Base-by-base conservation (phyloP, 2,888 invertebrate genomes). In the Dryobotodes eremita region DNA sequence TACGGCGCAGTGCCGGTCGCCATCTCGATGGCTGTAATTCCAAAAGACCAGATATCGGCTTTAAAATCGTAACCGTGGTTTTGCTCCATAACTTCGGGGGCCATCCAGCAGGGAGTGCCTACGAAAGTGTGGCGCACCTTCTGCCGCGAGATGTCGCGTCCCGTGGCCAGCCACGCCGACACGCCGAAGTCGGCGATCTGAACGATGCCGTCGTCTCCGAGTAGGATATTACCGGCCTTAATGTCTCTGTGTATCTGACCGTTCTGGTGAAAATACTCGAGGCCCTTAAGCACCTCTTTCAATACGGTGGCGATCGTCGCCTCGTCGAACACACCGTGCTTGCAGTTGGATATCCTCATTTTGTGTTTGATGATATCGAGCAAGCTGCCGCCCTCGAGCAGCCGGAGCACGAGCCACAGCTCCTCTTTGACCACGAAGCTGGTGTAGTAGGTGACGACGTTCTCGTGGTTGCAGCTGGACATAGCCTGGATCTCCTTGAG, bases 101-200 rank as follows among this genome's bases (percentile, higher is more conserved):
- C 99, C 99, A 99, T 99, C 99, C 99, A 99, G 95, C 99, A 99
- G 0, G 99, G 99, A 20, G 99, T 99, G 71, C 99, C 99, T 11
- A 99, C 99, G 96, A 99, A 99, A 1, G 99, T 99, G 95, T 99
- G 99, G 26, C 99, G 97, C 74, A 99, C 99, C 96, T 99, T 99
- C 95, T 99, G 99, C 53, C 99, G 97, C 65, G 99, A 99, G 82
- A 99, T 97, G 95, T 99, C 99, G 66, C 99, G 98, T 0, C 99
- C 99, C 0, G 99, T 99, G 23, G 99, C 99, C 86, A 99, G 96
- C 99, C 99, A 99, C 0, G 99, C 99, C 86, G 99, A 99, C 0
- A 99, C 99, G 82, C 99, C 99, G 94, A 99, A 99, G 96, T 99
- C 99, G 7, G 99, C 99, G 89, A 99, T 99, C 97, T 99, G 99